These are phyloP conservation scores for Nebria ingens DNA, from an alignment of 1,140 invertebrate genomes.

Conservation along the genomic window DNA sequence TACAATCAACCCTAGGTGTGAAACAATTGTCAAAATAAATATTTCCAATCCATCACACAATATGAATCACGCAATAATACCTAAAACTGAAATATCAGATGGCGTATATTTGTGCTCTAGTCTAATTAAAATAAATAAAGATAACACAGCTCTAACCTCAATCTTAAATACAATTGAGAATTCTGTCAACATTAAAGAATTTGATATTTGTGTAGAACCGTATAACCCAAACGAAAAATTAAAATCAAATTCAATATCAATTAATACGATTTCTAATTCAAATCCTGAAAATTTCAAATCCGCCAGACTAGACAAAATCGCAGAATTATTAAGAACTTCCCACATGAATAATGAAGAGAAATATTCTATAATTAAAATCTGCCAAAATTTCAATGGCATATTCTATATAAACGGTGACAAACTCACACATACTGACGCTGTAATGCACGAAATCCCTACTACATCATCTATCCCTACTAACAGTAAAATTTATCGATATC, in stretches of 20 bases:
- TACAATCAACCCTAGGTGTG: neutral
- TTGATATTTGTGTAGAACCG: neutral
- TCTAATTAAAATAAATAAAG: neutral
- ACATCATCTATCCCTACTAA: neutral
- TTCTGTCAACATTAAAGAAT: neutral
- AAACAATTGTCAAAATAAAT: neutral
- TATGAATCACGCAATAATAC: neutral
- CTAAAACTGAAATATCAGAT: neutral
- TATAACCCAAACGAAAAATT: too few relatives aligned
- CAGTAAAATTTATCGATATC: slow-evolving; percentile 28
- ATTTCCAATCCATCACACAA: neutral
- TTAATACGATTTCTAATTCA: neutral
- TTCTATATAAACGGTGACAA: neutral
- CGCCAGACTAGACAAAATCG: neutral
- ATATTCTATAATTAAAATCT: neutral
- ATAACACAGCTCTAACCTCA: neutral
- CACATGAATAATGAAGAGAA: neutral
- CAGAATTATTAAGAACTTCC: neutral
- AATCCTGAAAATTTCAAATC: neutral
- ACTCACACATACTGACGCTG: neutral
- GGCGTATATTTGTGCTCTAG: neutral
- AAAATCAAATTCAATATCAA: neutral
- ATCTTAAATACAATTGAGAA: neutral
- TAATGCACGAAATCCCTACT: neutral
- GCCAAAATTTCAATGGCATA: neutral